Evolutionary conservation across 1,140 invertebrate genomes (phyloP), one percentile per base, ranked within the genome.

Genomic region (Matsumurasca onukii): DNA sequence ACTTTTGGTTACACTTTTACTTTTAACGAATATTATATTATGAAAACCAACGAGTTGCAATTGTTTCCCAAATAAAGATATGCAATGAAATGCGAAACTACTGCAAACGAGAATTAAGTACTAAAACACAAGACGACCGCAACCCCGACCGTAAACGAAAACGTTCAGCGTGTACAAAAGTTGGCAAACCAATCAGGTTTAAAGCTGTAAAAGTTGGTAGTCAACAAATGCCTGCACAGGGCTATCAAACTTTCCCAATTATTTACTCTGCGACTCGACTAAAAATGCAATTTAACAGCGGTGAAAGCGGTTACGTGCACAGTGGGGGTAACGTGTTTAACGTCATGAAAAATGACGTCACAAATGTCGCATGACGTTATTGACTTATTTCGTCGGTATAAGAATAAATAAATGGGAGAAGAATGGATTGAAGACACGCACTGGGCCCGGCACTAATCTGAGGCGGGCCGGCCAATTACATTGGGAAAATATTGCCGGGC

Each of bases 401-500:
- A 65, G 62, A 65, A 65, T 65, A 65, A 65, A 65, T 65, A 65
- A 65, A 65, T 65, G 31, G 31, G 39, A 45, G 62, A 45, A 65
- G 62, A 48, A 65, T 65, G 62, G 39, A 20, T 15, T 22, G 22
- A 9, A 27, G 34, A 65, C 62, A 65, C 62, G 62, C 62, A 59
- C 55, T 22, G 24, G 24, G 55, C n/a, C 55, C 24, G 55, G 15
- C 25, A 59, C 24, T 59, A 25, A 29, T 59, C 25, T 27, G 30
- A 9, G 5, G 5, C 17, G 24, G 55, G 22, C 24, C 15, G 55
- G 55, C 25, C 55, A 59, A 59, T 59, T 59, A 59, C 55, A 59
- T 59, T 59, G 25, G 24, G 25, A 59, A 59, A 59, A 59, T 59
- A 59, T 59, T 22, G 55, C 15, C 55, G 30, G 25, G 24, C 49